Evolutionary conservation across 2,888 invertebrate species (phyloP), one percentile per base, ranked within the genome.

Genomic region (Boloria selene): DNA sequence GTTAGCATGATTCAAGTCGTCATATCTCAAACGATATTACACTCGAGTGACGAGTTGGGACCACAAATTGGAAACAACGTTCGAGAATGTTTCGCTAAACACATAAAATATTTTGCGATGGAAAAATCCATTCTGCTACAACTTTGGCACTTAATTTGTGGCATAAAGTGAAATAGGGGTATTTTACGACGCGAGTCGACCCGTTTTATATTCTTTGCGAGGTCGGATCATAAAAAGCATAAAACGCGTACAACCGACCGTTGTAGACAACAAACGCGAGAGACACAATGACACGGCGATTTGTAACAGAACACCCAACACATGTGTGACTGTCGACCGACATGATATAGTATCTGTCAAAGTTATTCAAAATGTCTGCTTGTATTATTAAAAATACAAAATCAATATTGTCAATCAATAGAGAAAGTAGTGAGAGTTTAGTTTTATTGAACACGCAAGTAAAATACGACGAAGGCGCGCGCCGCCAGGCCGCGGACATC

Each of bases 111-210:
- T 59, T 50, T 54, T 53, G 45, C 22, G 52, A 64, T 47, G 52
- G 42, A 44, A 60, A 65, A 45, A 56, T 45, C 22, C 59, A 49
- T 60, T 53, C 22, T 47, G 50, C 38, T 55, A 42, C 58, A 67
- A 51, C 60, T 64, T 64, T 45, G 59, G 50, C 60, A 55, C 67
- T 64, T 67, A 47, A 60, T 64, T 56, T 64, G 63, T 50, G 51
- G 51, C 44, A 56, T 64, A 63, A 63, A 67, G 44, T 55, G 59
- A 60, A 67, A 63, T 64, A 64, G 63, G 59, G 55, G 50, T 44
- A 38, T 50, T 67, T 59, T 60, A 60, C 63, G 59, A 59, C 44
- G 18, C 50, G 47, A 45, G 59, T 60, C 49, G 53, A 62, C 62
- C 58, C 26, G 54, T 64, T 54, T 60, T 59, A 64, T 52, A 55